These are phyloP conservation scores for Apomyelois bistriatella DNA, from an alignment of 2,888 invertebrate genomes.

Conservation along the genomic window DNA sequence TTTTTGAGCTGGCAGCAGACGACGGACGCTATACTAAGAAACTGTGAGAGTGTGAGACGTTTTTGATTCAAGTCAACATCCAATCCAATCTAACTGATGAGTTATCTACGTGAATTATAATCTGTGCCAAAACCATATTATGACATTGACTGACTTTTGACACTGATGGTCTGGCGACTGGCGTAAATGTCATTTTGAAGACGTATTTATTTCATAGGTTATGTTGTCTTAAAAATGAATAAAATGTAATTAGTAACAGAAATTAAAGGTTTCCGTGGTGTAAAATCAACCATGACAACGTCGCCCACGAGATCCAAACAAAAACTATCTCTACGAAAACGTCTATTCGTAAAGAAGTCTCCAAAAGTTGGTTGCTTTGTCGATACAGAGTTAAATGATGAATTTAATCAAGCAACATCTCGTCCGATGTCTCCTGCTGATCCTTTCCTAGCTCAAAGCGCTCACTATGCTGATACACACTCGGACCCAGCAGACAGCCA, in stretches of 20 bases:
- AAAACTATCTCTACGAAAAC: slow-evolving; percentile 71
- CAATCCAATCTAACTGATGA: too few relatives aligned
- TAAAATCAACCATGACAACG: slow-evolving; percentile 69
- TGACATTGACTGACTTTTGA: too few relatives aligned
- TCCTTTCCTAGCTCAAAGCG: slow-evolving; percentile 69
- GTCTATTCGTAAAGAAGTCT: slow-evolving; percentile 73
- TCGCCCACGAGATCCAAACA: slow-evolving; percentile 72
- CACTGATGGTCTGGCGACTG: slow-evolving; percentile 14
- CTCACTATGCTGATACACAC: slow-evolving; percentile 47
- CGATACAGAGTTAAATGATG: slow-evolving; percentile 71
- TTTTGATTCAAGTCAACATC: too few relatives aligned
- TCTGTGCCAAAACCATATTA: too few relatives aligned
- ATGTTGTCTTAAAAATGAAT: slow-evolving; percentile 62
- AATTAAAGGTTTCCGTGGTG: slow-evolving; percentile 57
- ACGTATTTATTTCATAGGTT: slow-evolving; percentile 49
- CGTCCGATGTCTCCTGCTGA: slow-evolving; percentile 73
- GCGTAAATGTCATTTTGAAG: slow-evolving; percentile 47
- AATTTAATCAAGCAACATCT: slow-evolving; percentile 61
- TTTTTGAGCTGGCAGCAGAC: too few relatives aligned
- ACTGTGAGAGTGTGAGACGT: too few relatives aligned
- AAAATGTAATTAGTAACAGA: slow-evolving; percentile 76
- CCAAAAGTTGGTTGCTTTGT: slow-evolving; percentile 77
- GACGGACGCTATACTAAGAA: too few relatives aligned
- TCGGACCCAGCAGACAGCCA: slow-evolving; percentile 40
- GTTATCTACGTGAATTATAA: too few relatives aligned